phyloP scores from a whole-genome alignment of 1,140 invertebrate genomes.

The Pygmarrhopalites habei region DNA sequence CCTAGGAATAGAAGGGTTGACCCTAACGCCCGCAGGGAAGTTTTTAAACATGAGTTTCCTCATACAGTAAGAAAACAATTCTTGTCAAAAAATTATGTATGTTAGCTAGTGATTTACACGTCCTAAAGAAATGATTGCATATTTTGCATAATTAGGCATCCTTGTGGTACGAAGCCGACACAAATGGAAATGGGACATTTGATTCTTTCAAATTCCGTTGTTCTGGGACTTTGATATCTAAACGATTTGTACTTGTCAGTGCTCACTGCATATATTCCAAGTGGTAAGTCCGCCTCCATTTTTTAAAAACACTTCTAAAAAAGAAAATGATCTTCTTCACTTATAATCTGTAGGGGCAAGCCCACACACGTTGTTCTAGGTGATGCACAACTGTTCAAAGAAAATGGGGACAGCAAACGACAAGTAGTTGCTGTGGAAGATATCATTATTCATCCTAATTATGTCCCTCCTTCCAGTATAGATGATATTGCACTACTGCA shows the following conservation, averaged over 20 bases:
- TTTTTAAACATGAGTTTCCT: slow-evolving; percentile 8
- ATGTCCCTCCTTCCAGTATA: background rate
- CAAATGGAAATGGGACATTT: background rate
- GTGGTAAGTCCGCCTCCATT: background rate
- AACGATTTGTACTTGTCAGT: background rate
- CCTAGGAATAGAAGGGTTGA: background rate
- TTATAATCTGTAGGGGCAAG: slow-evolving; percentile 10
- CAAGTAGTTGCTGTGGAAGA: background rate
- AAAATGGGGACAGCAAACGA: background rate
- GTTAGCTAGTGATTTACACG: no score
- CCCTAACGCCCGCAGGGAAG: background rate
- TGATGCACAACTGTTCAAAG: slow-evolving; percentile 2
- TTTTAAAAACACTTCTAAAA: no score
- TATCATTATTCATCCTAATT: slow-evolving; percentile 9
- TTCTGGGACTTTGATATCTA: slow-evolving; percentile 1
- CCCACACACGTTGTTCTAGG: slow-evolving; percentile 6
- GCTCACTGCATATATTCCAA: slow-evolving; percentile 13
- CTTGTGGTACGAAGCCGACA: slow-evolving; percentile 7
- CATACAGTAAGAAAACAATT: slow-evolving; percentile 7
- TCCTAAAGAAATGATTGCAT: no score
- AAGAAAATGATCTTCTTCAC: no score
- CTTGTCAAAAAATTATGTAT: no score
- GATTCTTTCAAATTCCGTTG: slow-evolving; percentile 3
- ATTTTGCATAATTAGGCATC: slow-evolving; percentile 10
- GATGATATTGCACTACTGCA: background rate